These are phyloP conservation scores for Periophthalmodon schlosseri DNA, from an alignment of 2,113 vertebrate species.

Conservation along the genomic window DNA sequence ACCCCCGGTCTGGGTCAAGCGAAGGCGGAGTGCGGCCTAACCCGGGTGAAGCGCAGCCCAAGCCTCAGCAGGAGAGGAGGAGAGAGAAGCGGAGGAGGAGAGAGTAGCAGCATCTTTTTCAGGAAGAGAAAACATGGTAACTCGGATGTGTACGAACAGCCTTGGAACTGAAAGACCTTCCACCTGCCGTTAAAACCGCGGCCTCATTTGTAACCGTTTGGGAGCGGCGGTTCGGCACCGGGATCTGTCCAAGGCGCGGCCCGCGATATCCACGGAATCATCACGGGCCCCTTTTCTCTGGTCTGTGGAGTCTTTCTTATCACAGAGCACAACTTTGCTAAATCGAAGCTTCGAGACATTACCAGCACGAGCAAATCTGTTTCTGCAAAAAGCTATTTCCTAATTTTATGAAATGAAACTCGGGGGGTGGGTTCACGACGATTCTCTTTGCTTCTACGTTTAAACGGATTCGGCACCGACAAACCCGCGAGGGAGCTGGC, in stretches of 20 bases:
- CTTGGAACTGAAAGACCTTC: conserved; percentile 68
- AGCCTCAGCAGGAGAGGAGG: conserved; percentile 58
- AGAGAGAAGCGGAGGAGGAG: conserved; percentile 47
- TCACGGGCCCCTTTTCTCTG: conserved; percentile 68
- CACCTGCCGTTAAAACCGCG: conserved; percentile 53
- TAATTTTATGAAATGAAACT: conserved; percentile 70
- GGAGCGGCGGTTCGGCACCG: conserved; percentile 59
- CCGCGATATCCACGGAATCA: conserved; percentile 74
- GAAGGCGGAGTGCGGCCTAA: not conserved
- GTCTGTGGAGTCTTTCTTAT: conserved; percentile 75
- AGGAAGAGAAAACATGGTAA: conserved; percentile 74
- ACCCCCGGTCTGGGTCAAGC: not conserved
- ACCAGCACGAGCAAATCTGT: conserved; percentile 78
- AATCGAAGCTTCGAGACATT: conserved; percentile 57
- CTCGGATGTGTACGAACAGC: conserved; percentile 52
- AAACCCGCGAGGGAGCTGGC: conserved; percentile 66
- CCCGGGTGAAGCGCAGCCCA: conserved; percentile 10
- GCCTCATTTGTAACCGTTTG: conserved; percentile 76
- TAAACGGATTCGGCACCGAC: conserved; percentile 73
- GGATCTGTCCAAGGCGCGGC: conserved; percentile 78
- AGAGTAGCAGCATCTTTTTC: conserved; percentile 42
- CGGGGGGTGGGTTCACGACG: conserved; percentile 32
- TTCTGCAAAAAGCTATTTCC: conserved; percentile 65
- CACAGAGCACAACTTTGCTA: conserved; percentile 76
- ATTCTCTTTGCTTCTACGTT: conserved; percentile 66